Conservation (phyloP, 92 coral and sea anemone genomes). For the Diadumene lineata region DNA sequence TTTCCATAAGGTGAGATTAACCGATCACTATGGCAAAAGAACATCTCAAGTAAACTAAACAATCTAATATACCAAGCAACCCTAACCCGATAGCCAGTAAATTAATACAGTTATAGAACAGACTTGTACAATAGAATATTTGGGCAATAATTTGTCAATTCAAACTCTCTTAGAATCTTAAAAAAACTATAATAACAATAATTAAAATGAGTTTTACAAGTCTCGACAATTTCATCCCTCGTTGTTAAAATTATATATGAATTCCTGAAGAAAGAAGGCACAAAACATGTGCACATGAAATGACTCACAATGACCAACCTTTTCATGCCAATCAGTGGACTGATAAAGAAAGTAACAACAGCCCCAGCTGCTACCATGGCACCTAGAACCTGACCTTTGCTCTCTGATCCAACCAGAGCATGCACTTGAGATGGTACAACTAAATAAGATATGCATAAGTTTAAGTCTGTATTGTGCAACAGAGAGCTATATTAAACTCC, state of each 20-base stretch:
- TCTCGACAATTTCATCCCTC: too few relatives aligned
- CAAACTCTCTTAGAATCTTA: too few relatives aligned
- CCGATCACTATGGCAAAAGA: conserved; percentile 66
- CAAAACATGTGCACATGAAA: too few relatives aligned
- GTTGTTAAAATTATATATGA: too few relatives aligned
- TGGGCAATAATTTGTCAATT: too few relatives aligned
- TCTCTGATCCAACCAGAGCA: conserved; percentile 94
- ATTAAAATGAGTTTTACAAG: too few relatives aligned
- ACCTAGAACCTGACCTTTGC: conserved; percentile 91
- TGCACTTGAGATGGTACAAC: conserved; percentile 97
- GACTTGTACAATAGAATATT: too few relatives aligned
- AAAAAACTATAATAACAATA: too few relatives aligned
- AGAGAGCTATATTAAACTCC: too few relatives aligned
- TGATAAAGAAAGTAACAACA: conserved; percentile 89
- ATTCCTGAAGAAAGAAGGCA: too few relatives aligned
- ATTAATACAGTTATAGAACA: too few relatives aligned
- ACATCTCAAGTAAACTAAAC: background rate
- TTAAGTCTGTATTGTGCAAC: background rate
- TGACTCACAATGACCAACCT: conserved; percentile 59
- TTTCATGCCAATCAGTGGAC: conserved; percentile 98
- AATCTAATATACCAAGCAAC: background rate
- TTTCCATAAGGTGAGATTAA: conserved; percentile 90
- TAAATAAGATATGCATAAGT: conserved; percentile 4
- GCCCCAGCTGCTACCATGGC: conserved; percentile 99
- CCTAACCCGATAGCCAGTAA: too few relatives aligned